These are phyloP conservation scores for Tenthredo mesomela DNA, from an alignment of 2,888 invertebrate genomes.

Conservation along the genomic window DNA sequence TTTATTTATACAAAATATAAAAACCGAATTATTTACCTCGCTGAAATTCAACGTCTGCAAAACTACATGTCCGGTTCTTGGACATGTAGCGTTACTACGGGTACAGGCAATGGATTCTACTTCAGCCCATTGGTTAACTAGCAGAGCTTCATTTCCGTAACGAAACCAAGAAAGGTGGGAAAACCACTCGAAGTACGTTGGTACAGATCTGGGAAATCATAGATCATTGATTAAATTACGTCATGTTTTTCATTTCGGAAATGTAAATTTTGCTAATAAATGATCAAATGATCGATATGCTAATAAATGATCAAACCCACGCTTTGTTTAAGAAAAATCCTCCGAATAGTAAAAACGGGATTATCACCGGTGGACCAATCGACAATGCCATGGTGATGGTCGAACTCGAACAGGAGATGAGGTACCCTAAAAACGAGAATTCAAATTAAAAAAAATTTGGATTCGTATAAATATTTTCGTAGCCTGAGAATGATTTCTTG, in stretches of 20 bases:
- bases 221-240: neutral
- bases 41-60: conserved; percentile 89
- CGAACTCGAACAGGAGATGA: conserved; percentile 92
- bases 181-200: conserved; percentile 91
- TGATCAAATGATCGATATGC: neutral
- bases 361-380: conserved; percentile 94
- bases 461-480: neutral
- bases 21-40: conserved; percentile 80
- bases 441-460: conserved; percentile 8
- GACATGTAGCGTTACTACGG: conserved; percentile 87
- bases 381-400: conserved; percentile 94
- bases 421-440: conserved; percentile 85
- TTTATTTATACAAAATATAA: too few species aligned
- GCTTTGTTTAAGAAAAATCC: conserved; percentile 96
- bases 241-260: neutral
- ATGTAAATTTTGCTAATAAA: neutral
- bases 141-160: conserved; percentile 93
- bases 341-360: conserved; percentile 96
- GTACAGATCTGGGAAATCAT: conserved; percentile 84
- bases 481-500: neutral
- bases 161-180: conserved; percentile 95
- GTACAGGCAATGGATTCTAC: conserved; percentile 89
- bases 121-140: conserved; percentile 93
- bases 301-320: conserved; percentile 78
- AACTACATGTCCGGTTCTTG: conserved; percentile 88